These are phyloP conservation scores for Sebastes matsubarae DNA, from an alignment of 2,797 vertebrate species.

Conservation along the genomic window DNA sequence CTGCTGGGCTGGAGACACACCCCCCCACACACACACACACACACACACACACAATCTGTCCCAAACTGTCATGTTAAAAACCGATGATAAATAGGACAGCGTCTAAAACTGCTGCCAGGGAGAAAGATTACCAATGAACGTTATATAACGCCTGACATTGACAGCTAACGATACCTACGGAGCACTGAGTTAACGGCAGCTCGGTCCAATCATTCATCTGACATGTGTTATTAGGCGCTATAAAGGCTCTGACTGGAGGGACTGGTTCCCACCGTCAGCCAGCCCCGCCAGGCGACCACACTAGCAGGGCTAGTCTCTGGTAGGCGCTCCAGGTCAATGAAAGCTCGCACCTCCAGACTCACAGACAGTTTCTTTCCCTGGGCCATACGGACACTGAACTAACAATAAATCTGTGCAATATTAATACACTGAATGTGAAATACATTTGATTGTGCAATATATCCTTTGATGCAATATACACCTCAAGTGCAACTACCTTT, in stretches of 20 bases:
- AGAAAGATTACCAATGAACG: constrained; percentile 37
- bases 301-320: too few relatives aligned
- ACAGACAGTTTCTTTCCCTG: too few relatives aligned
- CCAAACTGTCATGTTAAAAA: constrained; percentile 41
- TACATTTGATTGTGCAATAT: too few relatives aligned
- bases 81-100: constrained; percentile 47
- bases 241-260: not conserved
- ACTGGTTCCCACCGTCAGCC: not conserved
- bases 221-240: not conserved
- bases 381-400: too few relatives aligned
- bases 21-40: constrained; percentile 50
- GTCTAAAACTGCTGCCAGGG: constrained; percentile 28
- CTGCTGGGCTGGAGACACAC: constrained; percentile 60
- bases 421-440: too few relatives aligned
- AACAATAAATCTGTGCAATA: too few relatives aligned
- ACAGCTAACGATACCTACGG: constrained; percentile 7
- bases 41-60: constrained; percentile 62
- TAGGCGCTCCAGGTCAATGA: too few relatives aligned
- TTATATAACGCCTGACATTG: constrained; percentile 52
- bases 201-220: not conserved
- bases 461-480: too few relatives aligned
- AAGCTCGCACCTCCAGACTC: too few relatives aligned
- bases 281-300: too few relatives aligned
- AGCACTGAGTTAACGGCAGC: not conserved
- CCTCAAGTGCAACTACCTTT: too few relatives aligned